These are phyloP conservation scores for Chaitophorus viminalis DNA, from an alignment of 2,888 invertebrate genomes.

Conservation along the genomic window DNA sequence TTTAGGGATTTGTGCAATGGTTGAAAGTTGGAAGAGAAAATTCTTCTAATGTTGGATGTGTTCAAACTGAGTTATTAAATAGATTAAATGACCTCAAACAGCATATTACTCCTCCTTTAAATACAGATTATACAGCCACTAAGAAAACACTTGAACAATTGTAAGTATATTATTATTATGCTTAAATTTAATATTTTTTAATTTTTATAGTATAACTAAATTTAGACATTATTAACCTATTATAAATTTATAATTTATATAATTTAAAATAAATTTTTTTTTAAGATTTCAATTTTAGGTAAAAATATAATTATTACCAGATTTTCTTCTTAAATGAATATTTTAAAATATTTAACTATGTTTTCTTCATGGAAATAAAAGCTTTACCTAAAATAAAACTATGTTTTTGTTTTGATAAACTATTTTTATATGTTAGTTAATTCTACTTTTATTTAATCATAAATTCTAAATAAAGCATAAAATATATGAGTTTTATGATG, in stretches of 20 bases:
- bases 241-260: neutral
- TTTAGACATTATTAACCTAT: too few relatives aligned
- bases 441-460: neutral
- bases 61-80: conserved; percentile 66
- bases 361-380: too few relatives aligned
- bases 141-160: conserved; percentile 64
- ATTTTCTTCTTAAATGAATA: neutral
- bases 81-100: conserved; percentile 59
- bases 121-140: conserved; percentile 64
- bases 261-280: neutral
- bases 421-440: neutral
- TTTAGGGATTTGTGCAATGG: conserved; percentile 69
- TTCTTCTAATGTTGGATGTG: conserved; percentile 66
- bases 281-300: neutral
- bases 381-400: too few relatives aligned
- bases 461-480: neutral
- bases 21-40: conserved; percentile 68
- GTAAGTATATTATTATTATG: conserved; percentile 33
- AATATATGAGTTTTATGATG: neutral
- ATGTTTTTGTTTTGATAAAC: neutral
- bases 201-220: too few relatives aligned
- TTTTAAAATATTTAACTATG: neutral
- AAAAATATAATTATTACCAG: neutral
- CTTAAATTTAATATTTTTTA: neutral
- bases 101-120: conserved; percentile 47